Base-by-base conservation (phyloP, 1,140 invertebrate species). In the Drosophila busckii region DNA sequence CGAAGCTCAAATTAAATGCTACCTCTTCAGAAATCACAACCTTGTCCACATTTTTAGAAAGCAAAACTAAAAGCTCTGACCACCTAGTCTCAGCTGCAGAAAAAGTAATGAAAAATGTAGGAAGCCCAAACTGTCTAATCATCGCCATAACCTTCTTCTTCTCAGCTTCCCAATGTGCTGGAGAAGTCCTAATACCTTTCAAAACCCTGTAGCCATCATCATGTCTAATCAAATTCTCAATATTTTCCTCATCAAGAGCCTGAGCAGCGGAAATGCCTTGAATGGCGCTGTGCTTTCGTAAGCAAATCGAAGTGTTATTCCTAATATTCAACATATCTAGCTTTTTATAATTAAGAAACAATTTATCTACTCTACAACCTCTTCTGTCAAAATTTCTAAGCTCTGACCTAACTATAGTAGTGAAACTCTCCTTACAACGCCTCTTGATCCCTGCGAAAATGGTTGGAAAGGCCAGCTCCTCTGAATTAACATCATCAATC, bases 201-300 rank as follows among this genome's bases (percentile, higher is more conserved):
- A 45, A 17, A 15, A 46, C n/a, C 10, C 42, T 29, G 20, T 35
- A 35, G 17, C 16, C 32, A 20, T 35, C 32, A 17, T 9, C 17
- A 3, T 20, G 16, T n/a, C 17, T 35, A 35, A n/a, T n/a, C n/a
- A n/a, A 20, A 17, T 19, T 19, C 5, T 41, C 38, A 1, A 41
- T 26, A 13, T 25, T 7, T 4, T 29, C 25, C n/a, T 31, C 41
- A 44, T 28, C 28, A 10, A 42, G 15, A 10, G 23, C 40, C n/a
- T n/a, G n/a, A n/a, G 49, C 56, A 2, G 56, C 37, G 3, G 44
- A 46, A 29, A 32, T 25, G 4, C 48, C 52, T 29, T 34, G 34
- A 37, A 23, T 35, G 3, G 19, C 16, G 13, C 42, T 44, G 4
- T 50, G 10, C 12, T 50, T 60, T 1, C 46, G 29, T 6, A 37